Evolutionary conservation across 2,113 vertebrate species (phyloP), one percentile per base, ranked within the genome.

Genomic region (Chamaetylas fuelleborni): DNA sequence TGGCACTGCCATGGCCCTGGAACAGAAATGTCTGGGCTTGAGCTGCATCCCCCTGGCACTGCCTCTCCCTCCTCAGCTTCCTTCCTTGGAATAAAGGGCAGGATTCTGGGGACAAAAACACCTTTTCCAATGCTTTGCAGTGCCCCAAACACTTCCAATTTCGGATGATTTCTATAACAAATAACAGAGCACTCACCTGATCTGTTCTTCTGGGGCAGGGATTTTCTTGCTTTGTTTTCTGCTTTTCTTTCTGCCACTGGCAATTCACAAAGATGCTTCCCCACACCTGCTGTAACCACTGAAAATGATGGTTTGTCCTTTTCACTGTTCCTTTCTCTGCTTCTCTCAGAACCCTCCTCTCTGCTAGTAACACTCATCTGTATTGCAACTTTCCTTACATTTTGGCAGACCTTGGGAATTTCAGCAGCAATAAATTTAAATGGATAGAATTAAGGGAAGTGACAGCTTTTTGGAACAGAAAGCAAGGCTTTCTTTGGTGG

Each of bases 371-470:
- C 48, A 31, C 77, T 96, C 48, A 4, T 81, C 82, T 92, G 29
- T 31, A 31, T 53, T 60, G 82, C 12, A 36, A 82, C 87, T 95
- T 87, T 20, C 64, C 80, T 94, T 94, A 90, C 42, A 11, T 88
- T 97, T 93, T 97, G 95, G 95, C 96, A 97, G 88, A 87, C 82
- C 12, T 9, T 40, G 90, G 53, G 76, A 95, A 83, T 96, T 97
- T 95, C 58, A 65, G 90, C 90, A 79, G 80, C 88, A 95, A 89
- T 96, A 97, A 97, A 96, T 96, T 93, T 64, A 64, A 94, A 88
- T 24, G 81, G 81, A 87, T 88, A 93, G 83, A 96, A 86, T 76
- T 92, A 91, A 95, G 81, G 50, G 91, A 78, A 84, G 91, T 38
- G 95, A 88, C 90, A 96, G 81, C 34, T 86, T 87, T 95, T 95